These are phyloP conservation scores for Pogonomyrmex barbatus DNA, from an alignment of 1,140 invertebrate genomes.

Conservation along the genomic window DNA sequence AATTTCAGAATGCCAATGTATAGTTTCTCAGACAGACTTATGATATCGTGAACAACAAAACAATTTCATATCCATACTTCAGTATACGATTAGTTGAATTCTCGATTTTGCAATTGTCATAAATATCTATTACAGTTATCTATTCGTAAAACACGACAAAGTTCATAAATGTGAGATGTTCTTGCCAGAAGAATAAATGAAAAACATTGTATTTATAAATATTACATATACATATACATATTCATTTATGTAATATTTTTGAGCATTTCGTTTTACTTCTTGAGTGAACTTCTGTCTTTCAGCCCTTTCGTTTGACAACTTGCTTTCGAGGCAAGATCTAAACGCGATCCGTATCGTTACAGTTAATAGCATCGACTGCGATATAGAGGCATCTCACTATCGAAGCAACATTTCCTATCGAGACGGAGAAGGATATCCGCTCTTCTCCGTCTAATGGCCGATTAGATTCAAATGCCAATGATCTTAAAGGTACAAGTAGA, in stretches of 20 bases:
- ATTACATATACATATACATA: neutral
- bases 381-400: slow-evolving; percentile 56
- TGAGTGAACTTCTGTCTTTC: neutral
- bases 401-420: slow-evolving; percentile 64
- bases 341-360: slow-evolving; percentile 51
- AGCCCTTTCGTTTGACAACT: neutral
- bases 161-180: slow-evolving; percentile 19
- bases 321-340: slow-evolving; percentile 1
- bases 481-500: slow-evolving; percentile 23
- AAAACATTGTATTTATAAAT: slow-evolving; percentile 7
- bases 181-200: neutral
- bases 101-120: slow-evolving; percentile 23
- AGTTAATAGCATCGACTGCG: slow-evolving; percentile 75
- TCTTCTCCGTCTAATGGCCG: slow-evolving; percentile 48
- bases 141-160: slow-evolving; percentile 42
- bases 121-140: slow-evolving; percentile 55
- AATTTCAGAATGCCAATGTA: slow-evolving; percentile 30
- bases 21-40: slow-evolving; percentile 51
- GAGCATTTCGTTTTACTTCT: neutral
- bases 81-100: slow-evolving; percentile 54
- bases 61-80: slow-evolving; percentile 12
- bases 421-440: slow-evolving; percentile 74
- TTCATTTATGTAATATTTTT: neutral
- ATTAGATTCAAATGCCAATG: slow-evolving; percentile 73
- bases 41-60: slow-evolving; percentile 18